A percentile compares a stretch with the other conserved stretches of the same genome.
These are phyloP conservation scores for Epistrophe eligans DNA, from an alignment of 2,888 invertebrate genomes.

Conservation along the genomic window DNA sequence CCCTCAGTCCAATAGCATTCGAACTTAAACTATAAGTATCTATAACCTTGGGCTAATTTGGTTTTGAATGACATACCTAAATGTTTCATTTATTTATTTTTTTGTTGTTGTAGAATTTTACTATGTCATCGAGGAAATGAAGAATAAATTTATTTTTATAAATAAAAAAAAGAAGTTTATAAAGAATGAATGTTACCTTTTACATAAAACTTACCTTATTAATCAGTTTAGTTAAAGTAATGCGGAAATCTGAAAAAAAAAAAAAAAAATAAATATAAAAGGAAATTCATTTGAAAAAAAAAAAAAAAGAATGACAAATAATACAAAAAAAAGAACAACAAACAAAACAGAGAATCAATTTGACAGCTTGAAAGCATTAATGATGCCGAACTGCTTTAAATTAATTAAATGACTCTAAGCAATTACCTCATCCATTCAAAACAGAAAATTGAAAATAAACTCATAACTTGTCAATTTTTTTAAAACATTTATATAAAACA, in stretches of 20 bases:
- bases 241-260: constrained; percentile 54
- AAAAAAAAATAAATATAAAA: not conserved
- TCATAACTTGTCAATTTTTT: constrained; percentile 20
- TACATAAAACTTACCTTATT: constrained; percentile 54
- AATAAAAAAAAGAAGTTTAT: not conserved
- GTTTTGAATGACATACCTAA: constrained; percentile 11
- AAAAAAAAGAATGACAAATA: not conserved
- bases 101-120: not conserved
- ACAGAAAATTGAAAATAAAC: not conserved
- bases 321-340: not conserved
- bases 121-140: not conserved
- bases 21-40: not conserved
- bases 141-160: constrained; percentile 1
- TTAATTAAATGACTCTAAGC: not conserved
- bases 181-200: not conserved
- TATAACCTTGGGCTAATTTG: constrained; percentile 53
- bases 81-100: constrained; percentile 19
- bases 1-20: constrained; percentile 5
- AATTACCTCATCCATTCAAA: not conserved
- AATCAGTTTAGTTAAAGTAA: constrained; percentile 41
- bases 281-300: not conserved
- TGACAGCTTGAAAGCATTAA: not conserved
- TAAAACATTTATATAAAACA: not conserved
- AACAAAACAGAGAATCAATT: not conserved
- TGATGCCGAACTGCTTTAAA: not conserved